phyloP scores from a whole-genome alignment of 2,113 vertebrate species.

The Hyperopisus bebe region DNA sequence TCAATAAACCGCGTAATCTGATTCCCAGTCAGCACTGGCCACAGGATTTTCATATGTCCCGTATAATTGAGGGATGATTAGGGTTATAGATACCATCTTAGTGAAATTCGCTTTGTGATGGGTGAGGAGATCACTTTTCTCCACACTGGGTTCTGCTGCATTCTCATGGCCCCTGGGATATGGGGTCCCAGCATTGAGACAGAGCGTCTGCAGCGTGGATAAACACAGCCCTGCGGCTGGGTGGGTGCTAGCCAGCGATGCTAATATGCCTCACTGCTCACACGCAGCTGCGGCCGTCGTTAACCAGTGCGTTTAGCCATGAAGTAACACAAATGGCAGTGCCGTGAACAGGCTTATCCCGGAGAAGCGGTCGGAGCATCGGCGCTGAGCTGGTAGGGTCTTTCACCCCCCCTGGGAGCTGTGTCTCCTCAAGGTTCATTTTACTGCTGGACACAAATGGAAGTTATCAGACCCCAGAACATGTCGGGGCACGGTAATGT shows the following conservation, averaged over 20 bases:
- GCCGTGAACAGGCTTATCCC: conserved; percentile 37
- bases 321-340: conserved; percentile 59
- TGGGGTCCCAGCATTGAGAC: not conserved
- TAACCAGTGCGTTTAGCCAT: conserved; percentile 48
- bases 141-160: not conserved
- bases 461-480: not conserved
- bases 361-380: not conserved
- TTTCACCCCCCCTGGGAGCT: not conserved
- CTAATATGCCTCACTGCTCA: conserved; percentile 43
- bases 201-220: not conserved
- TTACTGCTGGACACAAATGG: not conserved
- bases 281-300: conserved; percentile 45
- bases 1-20: not conserved
- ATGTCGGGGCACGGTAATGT: not conserved
- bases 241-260: conserved; percentile 6
- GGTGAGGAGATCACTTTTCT: not conserved
- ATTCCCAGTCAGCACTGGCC: not conserved
- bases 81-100: not conserved
- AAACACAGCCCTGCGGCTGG: not conserved
- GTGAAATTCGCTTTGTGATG: not conserved
- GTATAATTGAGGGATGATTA: conserved; percentile 21
- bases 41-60: not conserved
- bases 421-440: not conserved
- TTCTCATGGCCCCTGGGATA: not conserved
- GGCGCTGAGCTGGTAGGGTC: not conserved